These are phyloP conservation scores for Theristus sp. DNA, from an alignment of 2,888 invertebrate species.

Conservation along the genomic window DNA sequence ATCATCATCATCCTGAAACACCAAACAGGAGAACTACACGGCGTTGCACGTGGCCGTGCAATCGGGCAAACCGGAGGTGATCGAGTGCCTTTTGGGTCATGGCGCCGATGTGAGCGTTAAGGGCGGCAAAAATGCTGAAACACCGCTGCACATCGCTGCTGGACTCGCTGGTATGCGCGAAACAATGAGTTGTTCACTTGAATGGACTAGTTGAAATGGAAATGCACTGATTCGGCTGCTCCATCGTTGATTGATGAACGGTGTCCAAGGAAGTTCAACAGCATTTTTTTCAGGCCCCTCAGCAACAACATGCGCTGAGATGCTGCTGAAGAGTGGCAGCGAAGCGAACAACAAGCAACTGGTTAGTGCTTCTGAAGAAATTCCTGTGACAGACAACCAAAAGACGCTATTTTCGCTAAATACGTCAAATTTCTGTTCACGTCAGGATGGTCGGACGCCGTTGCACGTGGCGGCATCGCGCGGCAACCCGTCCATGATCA, in stretches of 20 bases:
- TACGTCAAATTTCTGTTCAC: neutral
- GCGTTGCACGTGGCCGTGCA: conserved; percentile 85
- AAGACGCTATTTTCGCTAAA: too few species aligned
- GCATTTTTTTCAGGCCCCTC: conserved; percentile 38
- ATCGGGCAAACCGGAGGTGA: conserved; percentile 35
- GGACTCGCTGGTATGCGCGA: conserved; percentile 50
- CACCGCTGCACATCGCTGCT: conserved; percentile 90
- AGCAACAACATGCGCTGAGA: conserved; percentile 77
- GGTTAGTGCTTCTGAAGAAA: conserved; percentile 31
- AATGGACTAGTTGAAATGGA: too few species aligned
- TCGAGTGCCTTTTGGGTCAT: conserved; percentile 80
- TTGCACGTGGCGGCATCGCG: conserved; percentile 83
- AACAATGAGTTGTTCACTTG: too few species aligned
- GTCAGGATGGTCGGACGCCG: conserved; percentile 68
- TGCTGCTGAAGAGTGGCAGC: conserved; percentile 92
- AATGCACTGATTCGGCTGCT: too few species aligned
- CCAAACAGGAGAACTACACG: conserved; percentile 88
- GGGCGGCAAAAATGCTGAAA: conserved; percentile 43
- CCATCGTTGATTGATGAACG: too few species aligned
- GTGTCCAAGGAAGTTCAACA: too few species aligned
- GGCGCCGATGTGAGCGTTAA: conserved; percentile 92
- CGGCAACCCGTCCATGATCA: conserved; percentile 67
- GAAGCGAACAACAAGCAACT: conserved; percentile 83
- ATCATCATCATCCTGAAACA: too few species aligned
- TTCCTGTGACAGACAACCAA: neutral